Base-by-base conservation (phyloP, 2,113 vertebrate genomes). In the Meleagris gallopavo region DNA sequence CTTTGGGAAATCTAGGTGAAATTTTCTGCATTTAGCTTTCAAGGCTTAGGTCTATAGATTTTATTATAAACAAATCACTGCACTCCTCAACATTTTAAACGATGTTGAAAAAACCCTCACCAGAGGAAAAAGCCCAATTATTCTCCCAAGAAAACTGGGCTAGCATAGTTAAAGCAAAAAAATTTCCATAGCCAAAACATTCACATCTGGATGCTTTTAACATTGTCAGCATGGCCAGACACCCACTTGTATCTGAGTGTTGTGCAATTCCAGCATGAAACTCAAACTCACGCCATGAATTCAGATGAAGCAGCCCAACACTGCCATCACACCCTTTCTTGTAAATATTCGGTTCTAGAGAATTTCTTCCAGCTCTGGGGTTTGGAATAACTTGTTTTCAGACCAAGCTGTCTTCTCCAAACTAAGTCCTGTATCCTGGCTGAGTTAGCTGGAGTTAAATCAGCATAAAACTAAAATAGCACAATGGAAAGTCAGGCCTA, bases 161-260 rank as follows among this genome's bases (percentile, higher is more conserved):
- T 96, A 94, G 83, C 76, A 90, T 20, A 83, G 34, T 93, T 80
- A 74, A 62, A 90, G 72, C 9, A 74, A 83, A 86, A 32, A 80
- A 92, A 14, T 93, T 96, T 95, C 96, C 94, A 83, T 64, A 86
- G 92, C 90, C 96, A 95, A 92, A 92, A 20, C n/a, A 90, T 70
- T 91, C 86, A 88, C 96, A 96, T 96, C 96, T 96, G 95, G 94
- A 91, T 93, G 76, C 50, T 96, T 93, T 96, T 96, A 96, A 94
- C 76, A 81, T 74, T 86, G 92, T 93, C 79, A 95, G 67, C 79
- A 45, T 13, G 3, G 88, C 92, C 92, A 96, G 94, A 95, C 94
- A 96, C 90, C 88, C 85, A 86, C 73, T 94, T 83, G 60, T 95
- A 95, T 88, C 79, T 92, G 76, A 13, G 34, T 83, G 76, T 95